These are phyloP conservation scores for Harpalus rufipes DNA, from an alignment of 2,888 invertebrate genomes.

Conservation along the genomic window DNA sequence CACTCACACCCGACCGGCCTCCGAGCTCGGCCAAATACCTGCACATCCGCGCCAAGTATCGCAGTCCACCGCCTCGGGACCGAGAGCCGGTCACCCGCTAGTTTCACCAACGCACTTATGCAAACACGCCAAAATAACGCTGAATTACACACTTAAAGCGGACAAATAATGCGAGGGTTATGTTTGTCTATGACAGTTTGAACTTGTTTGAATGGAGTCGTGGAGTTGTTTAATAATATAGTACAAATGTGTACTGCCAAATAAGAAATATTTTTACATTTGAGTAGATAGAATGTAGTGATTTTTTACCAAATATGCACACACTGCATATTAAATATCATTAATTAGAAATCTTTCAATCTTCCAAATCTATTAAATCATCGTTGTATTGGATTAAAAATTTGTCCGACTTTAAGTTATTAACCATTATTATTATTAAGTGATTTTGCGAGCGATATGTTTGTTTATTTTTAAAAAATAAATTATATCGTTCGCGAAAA, in stretches of 20 bases:
- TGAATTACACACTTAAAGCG: conserved; percentile 55
- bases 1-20: conserved; percentile 71
- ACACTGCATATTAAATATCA: neutral
- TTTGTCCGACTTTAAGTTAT: conserved; percentile 63
- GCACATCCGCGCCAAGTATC: conserved; percentile 86
- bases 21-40: conserved; percentile 78
- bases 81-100: conserved; percentile 79
- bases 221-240: conserved; percentile 29
- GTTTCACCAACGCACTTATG: conserved; percentile 59
- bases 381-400: neutral
- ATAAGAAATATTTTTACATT: conserved; percentile 50
- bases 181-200: neutral
- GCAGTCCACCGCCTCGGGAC: conserved; percentile 83
- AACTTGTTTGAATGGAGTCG: conserved; percentile 23
- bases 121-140: conserved; percentile 48
- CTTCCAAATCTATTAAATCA: neutral
- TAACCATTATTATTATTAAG: conserved; percentile 11
- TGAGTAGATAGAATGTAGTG: conserved; percentile 35
- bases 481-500: neutral
- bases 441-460: neutral
- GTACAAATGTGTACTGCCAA: conserved; percentile 60
- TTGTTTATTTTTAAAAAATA: neutral
- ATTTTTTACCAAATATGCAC: conserved; percentile 7
- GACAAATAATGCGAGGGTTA: conserved; percentile 39
- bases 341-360: neutral